Conservation (phyloP, 1,140 invertebrate genomes). For the Drosophila sp. region DNA sequence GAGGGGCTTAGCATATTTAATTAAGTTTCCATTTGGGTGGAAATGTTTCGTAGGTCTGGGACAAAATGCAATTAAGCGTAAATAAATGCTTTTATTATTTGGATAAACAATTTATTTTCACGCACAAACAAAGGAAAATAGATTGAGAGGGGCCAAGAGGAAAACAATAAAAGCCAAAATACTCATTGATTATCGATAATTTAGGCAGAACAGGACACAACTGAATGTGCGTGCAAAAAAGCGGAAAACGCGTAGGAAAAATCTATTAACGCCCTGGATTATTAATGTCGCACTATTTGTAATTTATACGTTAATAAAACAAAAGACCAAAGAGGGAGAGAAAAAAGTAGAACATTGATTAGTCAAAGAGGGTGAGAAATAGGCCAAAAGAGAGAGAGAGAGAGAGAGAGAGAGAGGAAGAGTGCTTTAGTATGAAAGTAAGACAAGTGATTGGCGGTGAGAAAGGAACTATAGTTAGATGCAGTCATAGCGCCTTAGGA, state of each 20-base stretch:
- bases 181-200: conserved; percentile 79
- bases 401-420: background rate
- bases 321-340: conserved; percentile 17
- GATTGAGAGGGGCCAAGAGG: background rate
- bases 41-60: background rate
- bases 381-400: background rate
- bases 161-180: conserved; percentile 69
- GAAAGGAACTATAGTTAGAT: conserved; percentile 3
- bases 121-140: conserved; percentile 29
- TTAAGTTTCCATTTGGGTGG: conserved; percentile 42
- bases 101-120: conserved; percentile 60
- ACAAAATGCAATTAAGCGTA: conserved; percentile 60
- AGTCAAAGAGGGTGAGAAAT: background rate
- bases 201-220: conserved; percentile 62
- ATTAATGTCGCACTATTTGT: conserved; percentile 79
- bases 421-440: background rate
- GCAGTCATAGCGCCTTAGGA: conserved; percentile 29
- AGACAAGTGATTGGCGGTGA: background rate
- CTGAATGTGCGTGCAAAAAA: conserved; percentile 43
- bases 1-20: conserved; percentile 51
- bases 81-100: conserved; percentile 67
- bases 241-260: conserved; percentile 62
- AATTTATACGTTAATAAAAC: conserved; percentile 80
- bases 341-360: background rate
- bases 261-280: conserved; percentile 79